Base-by-base conservation (phyloP, 2,113 vertebrate genomes). In the Myrmecophaga tridactyla region DNA sequence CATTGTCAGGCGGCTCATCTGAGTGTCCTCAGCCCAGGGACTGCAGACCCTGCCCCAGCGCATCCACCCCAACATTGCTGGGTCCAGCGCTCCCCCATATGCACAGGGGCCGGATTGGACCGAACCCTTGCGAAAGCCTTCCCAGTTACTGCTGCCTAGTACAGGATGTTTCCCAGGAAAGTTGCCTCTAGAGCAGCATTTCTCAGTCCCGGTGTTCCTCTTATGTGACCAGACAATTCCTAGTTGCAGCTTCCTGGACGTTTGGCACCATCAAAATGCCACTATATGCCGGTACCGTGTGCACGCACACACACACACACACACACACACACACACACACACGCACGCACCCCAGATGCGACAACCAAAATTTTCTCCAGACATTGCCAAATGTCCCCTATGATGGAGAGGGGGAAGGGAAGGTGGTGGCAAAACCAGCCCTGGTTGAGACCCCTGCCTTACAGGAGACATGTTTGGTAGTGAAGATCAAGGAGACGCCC, bases 151-250 rank as follows among this genome's bases (percentile, higher is more conserved):
- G 21, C 41, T 20, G 0, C 36, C 56, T 60, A 1, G 0, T 1
- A 2, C 1, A 0, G 56, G 46, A 2, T 7, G 1, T 11, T 69
- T 62, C n/a, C 0, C 0, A 63, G 36, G 11, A 18, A 46, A 34
- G 5, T 8, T 63, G 15, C 48, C 56, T 7, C 41, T 14, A 7
- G 29, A 43, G 39, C 20, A 2, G 31, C 4, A 3, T 27, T 36
- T 48, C 41, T 63, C 41, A 1, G 6, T 20, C 7, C 27, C 17
- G 27, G 43, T 12, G 13, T 34, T 31, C 1, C 58, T 12, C 20
- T 23, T 23, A 25, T 25, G 31, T 31, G 15, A 29, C 46, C 1
- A 3, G 31, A 1, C 34, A 6, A 0, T 4, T 34, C 23, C 41
- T 2, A 17, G 18, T 0, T 0, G 11, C 5, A 8, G 21, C 48